phyloP scores from a whole-genome alignment of 2,888 invertebrate genomes.

The Caenorhabditis uteleia region DNA sequence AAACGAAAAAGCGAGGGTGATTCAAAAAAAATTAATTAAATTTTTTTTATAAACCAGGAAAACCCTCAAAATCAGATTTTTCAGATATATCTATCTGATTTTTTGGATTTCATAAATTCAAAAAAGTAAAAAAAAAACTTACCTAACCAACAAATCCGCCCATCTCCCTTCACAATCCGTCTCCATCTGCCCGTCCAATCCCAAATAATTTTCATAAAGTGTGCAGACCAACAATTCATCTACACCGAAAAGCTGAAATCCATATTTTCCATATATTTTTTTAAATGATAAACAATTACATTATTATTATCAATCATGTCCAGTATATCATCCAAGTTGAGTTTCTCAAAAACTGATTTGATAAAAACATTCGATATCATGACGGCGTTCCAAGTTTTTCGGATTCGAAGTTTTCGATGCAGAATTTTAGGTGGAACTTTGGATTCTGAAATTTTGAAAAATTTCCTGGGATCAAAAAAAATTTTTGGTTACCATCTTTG shows the following conservation, averaged over 20 bases:
- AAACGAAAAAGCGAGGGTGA: too few species aligned
- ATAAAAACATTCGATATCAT: conserved; percentile 29
- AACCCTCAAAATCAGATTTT: too few species aligned
- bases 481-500: conserved; percentile 21
- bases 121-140: too few species aligned
- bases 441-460: conserved; percentile 26
- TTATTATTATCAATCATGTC: conserved; percentile 22
- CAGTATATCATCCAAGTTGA: conserved; percentile 19
- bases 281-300: too few species aligned
- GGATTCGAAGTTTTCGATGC: conserved; percentile 7
- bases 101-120: too few species aligned
- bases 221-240: conserved; percentile 32
- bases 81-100: too few species aligned
- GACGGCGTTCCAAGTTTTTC: conserved; percentile 32
- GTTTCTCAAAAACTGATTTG: conserved; percentile 27
- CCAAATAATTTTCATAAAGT: conserved; percentile 29
- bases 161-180: conserved; percentile 15
- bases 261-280: not conserved
- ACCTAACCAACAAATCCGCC: conserved; percentile 19
- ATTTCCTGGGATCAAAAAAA: too few species aligned
- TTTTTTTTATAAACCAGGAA: too few species aligned
- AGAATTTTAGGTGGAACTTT: conserved; percentile 21
- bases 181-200: conserved; percentile 36
- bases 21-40: too few species aligned
- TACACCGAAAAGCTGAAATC: conserved; percentile 25